phyloP scores from a whole-genome alignment of 1,140 invertebrate genomes.

The Apis laboriosa region DNA sequence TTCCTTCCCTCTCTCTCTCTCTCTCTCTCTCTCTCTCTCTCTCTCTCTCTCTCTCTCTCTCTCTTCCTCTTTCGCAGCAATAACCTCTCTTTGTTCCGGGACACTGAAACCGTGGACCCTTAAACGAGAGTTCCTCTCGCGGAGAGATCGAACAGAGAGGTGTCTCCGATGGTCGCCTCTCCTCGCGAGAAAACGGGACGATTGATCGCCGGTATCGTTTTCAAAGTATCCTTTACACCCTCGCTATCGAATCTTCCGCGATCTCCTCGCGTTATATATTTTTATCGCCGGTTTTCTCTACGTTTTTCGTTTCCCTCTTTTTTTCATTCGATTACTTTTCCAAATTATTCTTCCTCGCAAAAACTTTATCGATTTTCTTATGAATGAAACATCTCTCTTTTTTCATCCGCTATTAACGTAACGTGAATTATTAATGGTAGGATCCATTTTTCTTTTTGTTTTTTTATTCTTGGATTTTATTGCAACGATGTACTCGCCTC shows the following conservation, averaged over 20 bases:
- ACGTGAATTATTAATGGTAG: too few relatives aligned
- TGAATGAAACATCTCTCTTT: too few relatives aligned
- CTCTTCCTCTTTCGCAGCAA: constrained; percentile 26
- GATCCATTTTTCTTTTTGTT: too few relatives aligned
- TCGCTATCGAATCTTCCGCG: neutral
- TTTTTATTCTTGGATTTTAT: too few relatives aligned
- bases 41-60: neutral
- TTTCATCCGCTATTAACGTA: too few relatives aligned
- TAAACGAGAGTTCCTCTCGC: constrained; percentile 26
- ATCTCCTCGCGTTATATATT: neutral
- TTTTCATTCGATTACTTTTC: too few relatives aligned
- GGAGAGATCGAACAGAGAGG: constrained; percentile 8
- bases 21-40: too few relatives aligned
- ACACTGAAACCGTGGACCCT: constrained; percentile 8
- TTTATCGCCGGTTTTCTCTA: neutral
- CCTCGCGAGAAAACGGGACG: constrained; percentile 18
- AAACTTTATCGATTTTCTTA: too few relatives aligned
- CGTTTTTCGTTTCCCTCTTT: too few relatives aligned
- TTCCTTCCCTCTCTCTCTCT: constrained; percentile 9
- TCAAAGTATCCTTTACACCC: constrained; percentile 47
- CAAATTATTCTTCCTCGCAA: too few relatives aligned
- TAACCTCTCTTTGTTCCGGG: constrained; percentile 10
- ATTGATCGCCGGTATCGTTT: constrained; percentile 44
- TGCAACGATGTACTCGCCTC: too few relatives aligned
- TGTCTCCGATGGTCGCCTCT: too few relatives aligned